Conservation (phyloP, 1,140 invertebrate genomes). For the Panagrolaimus sp. region DNA sequence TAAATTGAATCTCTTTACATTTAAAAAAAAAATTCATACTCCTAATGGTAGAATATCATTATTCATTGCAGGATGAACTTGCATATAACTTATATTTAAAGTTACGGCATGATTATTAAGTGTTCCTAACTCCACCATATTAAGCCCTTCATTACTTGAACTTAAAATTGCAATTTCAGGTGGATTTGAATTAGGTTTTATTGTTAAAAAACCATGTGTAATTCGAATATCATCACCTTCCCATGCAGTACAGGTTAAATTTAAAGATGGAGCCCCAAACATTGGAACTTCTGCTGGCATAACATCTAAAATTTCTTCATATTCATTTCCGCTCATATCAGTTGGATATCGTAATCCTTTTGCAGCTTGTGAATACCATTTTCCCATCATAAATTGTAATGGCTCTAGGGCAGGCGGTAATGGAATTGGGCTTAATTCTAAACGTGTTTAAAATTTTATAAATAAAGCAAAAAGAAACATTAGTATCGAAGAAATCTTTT, state of each 20-base stretch:
- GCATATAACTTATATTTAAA: slow-evolving; percentile 57
- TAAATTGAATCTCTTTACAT: neutral
- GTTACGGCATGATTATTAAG: slow-evolving; percentile 55
- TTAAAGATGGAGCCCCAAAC: slow-evolving; percentile 56
- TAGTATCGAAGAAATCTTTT: neutral
- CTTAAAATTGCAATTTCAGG: slow-evolving; percentile 57
- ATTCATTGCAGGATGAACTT: slow-evolving; percentile 55
- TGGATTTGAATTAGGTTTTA: slow-evolving; percentile 54
- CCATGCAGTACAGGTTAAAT: slow-evolving; percentile 55
- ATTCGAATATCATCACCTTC: slow-evolving; percentile 44
- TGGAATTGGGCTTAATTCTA: slow-evolving; percentile 53
- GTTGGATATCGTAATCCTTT: slow-evolving; percentile 54
- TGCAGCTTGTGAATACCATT: slow-evolving; percentile 55
- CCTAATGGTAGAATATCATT: slow-evolving; percentile 52
- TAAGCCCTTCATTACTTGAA: slow-evolving; percentile 55
- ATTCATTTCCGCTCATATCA: slow-evolving; percentile 49
- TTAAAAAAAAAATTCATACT: slow-evolving; percentile 34
- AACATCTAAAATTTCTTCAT: slow-evolving; percentile 57
- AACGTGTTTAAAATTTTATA: slow-evolving; percentile 14
- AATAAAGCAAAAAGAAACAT: slow-evolving; percentile 16
- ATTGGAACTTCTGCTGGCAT: slow-evolving; percentile 56
- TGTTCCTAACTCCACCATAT: slow-evolving; percentile 56
- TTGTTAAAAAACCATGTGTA: slow-evolving; percentile 51
- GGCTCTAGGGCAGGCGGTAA: slow-evolving; percentile 54
- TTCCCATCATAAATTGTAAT: slow-evolving; percentile 56